phyloP scores from a whole-genome alignment of 2,888 invertebrate genomes.

The Caenorhabditis becei region DNA sequence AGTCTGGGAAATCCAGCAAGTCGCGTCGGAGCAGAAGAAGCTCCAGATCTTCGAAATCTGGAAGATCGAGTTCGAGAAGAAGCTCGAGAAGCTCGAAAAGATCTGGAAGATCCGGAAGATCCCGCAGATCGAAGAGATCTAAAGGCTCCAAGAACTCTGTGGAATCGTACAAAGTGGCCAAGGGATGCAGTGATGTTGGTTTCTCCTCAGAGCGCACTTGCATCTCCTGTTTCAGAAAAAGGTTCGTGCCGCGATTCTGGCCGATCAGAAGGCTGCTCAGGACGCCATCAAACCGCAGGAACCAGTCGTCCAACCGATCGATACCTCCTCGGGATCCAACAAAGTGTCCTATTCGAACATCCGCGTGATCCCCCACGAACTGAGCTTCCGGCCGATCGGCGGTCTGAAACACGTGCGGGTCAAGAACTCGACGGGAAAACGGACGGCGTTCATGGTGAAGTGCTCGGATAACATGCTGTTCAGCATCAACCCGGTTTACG shows the following conservation, averaged over 20 bases:
- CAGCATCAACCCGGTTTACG: slow-evolving; percentile 59
- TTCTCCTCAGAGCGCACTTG: too few relatives aligned
- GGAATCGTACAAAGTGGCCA: slow-evolving; percentile 15
- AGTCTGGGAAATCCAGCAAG: slow-evolving; percentile 27
- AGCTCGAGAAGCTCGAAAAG: slow-evolving; percentile 30
- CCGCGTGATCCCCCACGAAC: slow-evolving; percentile 51
- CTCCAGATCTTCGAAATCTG: background rate
- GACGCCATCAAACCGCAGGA: slow-evolving; percentile 13
- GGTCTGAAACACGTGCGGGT: slow-evolving; percentile 48
- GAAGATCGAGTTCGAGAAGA: background rate
- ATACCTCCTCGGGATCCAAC: background rate
- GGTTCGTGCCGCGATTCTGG: slow-evolving; percentile 45
- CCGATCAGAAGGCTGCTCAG: slow-evolving; percentile 42
- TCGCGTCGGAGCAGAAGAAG: slow-evolving; percentile 2
- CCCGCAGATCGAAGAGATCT: slow-evolving; percentile 3
- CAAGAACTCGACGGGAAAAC: slow-evolving; percentile 50
- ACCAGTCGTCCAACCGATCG: background rate
- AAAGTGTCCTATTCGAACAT: slow-evolving; percentile 50
- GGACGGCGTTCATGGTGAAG: slow-evolving; percentile 50
- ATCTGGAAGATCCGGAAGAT: slow-evolving; percentile 10
- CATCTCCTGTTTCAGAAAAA: slow-evolving; percentile 29
- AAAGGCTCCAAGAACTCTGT: slow-evolving; percentile 5
- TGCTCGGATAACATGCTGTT: slow-evolving; percentile 64
- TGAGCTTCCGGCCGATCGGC: slow-evolving; percentile 49
- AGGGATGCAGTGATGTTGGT: too few relatives aligned